Base-by-base conservation (phyloP, 2,113 vertebrate species). In the Triplophysa dalaica region DNA sequence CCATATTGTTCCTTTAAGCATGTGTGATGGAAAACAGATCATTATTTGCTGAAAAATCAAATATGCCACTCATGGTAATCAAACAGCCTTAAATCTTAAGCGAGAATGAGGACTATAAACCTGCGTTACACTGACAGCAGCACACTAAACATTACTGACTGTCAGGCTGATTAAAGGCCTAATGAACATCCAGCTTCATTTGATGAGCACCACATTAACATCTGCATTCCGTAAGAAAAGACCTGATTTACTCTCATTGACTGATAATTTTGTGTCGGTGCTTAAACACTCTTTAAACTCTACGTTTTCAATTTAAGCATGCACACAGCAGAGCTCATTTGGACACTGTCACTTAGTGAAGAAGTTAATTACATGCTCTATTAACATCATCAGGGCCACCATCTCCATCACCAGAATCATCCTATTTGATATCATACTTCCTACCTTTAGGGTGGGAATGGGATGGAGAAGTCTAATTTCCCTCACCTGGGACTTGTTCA, bases 401-500 rank as follows among this genome's bases (percentile, higher is more conserved):
- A 29, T 16, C 24, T 45, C 60, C 29, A 79, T 80, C 56, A 24
- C 52, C 52, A 17, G 60, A 26, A 67, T 67, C 50, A 43, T 22
- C 52, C 52, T 56, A 5, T 50, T 26, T 38, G 56, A 77, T 74
- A 62, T 80, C 56, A 78, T 70, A 76, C 79, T 26, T 78, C 79
- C 86, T 82, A 87, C 83, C 82, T 87, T 82, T 58, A 61, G 79
- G 54, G 33, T 41, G 66, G 54, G 78, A 14, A 66, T 3, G 50
- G 54, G 54, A 58, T n/a, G 43, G 61, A 10, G 74, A 21, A 61
- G 70, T 52, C 8, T 21, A n/a, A 87, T 89, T 90, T 90, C 72
- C 73, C 63, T 85, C 83, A 61, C 16, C 41, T 66, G 86, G 81
- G 86, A 91, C 4, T 26, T 81, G 43, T 12, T 48, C 16, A 16